A percentile compares a stretch with the other conserved stretches of the same genome.
Evolutionary conservation across 2,113 vertebrate species (phyloP).

Genomic region (Crocuta crocuta): DNA sequence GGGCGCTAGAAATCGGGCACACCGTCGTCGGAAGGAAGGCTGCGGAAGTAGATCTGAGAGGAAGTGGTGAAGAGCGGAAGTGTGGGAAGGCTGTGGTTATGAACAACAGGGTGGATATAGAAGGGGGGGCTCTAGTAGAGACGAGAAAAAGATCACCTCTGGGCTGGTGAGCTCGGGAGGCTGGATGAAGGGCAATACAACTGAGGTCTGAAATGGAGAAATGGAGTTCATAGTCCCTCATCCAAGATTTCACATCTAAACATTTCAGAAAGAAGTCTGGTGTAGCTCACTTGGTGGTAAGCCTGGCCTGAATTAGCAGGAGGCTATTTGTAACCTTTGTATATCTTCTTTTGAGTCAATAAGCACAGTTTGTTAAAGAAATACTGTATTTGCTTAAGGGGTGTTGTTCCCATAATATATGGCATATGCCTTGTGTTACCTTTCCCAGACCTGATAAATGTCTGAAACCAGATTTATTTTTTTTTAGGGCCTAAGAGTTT

Average conservation of each 20-base stretch:
- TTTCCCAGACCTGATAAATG: not conserved
- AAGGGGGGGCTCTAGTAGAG: not conserved
- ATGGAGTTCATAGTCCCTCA: not conserved
- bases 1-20: not conserved
- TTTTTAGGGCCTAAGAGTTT: not conserved
- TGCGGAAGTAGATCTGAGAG: not conserved
- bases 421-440: not conserved
- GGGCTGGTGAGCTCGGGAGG: not conserved
- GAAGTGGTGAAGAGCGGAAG: fast-evolving
- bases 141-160: too few relatives aligned
- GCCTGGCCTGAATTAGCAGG: not conserved
- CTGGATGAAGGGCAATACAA: fast-evolving
- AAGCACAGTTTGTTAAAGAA: not conserved
- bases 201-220: not conserved
- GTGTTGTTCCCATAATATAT: too few relatives aligned
- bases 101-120: fast-evolving
- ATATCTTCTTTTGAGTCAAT: not conserved
- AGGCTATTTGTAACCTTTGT: not conserved
- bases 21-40: fast-evolving
- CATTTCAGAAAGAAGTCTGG: not conserved
- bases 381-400: not conserved
- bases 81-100: not conserved
- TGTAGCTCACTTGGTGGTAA: not conserved
- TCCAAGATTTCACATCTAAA: not conserved
- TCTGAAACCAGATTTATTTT: not conserved